These are phyloP conservation scores for Myrmophylax atrothorax DNA, from an alignment of 2,113 vertebrate species.

Conservation along the genomic window DNA sequence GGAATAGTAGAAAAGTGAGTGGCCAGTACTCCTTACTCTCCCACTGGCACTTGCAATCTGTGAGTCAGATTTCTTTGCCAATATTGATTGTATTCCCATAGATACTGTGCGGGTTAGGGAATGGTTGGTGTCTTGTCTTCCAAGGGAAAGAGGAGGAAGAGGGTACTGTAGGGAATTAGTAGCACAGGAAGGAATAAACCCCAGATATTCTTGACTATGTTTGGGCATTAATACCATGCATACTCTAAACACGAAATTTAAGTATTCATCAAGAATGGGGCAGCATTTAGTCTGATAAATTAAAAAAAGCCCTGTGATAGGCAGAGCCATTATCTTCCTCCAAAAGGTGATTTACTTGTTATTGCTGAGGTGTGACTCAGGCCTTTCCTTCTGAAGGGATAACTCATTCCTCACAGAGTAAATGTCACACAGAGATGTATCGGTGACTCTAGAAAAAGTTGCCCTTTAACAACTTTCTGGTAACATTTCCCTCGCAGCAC, in stretches of 20 bases:
- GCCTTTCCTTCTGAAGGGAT: constrained; percentile 61
- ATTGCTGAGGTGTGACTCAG: constrained; percentile 62
- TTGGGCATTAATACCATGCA: not conserved
- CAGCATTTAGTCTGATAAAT: not conserved
- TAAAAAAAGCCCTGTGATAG: not conserved
- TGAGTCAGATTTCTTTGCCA: not conserved
- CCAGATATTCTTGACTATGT: not conserved
- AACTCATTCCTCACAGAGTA: constrained; percentile 70
- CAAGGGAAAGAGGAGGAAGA: not conserved
- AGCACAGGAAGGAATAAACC: not conserved
- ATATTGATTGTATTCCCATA: not conserved
- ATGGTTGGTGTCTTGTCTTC: not conserved
- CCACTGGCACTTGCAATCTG: not conserved
- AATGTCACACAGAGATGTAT: constrained; percentile 57
- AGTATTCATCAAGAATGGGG: not conserved
- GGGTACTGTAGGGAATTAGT: not conserved
- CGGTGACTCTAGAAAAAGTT: constrained; percentile 44
- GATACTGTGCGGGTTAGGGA: not conserved
- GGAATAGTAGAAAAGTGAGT: not conserved
- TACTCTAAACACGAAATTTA: not conserved
- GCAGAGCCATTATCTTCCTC: constrained; percentile 35
- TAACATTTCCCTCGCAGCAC: constrained; percentile 47
- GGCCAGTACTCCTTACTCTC: not conserved
- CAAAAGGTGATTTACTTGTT: constrained; percentile 63
- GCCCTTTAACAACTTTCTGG: constrained; percentile 63